Conservation (phyloP, 2,113 vertebrate species). For the Acanthisitta chloris region DNA sequence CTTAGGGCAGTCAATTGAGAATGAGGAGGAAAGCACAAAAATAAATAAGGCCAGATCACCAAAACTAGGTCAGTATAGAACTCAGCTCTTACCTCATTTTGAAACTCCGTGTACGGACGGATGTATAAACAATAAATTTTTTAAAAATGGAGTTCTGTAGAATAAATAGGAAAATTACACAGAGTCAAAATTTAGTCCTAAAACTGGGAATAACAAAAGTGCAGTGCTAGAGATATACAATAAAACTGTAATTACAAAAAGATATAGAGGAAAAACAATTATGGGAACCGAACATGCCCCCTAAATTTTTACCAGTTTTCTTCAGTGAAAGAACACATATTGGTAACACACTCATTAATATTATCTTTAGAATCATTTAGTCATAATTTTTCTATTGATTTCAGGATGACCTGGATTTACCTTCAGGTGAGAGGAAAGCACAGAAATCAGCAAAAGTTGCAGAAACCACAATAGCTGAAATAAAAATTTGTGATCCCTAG, state of each 20-base stretch:
- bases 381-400: background rate
- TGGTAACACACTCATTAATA: background rate
- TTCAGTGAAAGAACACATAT: background rate
- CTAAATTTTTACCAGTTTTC: background rate
- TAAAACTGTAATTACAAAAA: background rate
- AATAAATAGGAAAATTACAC: background rate
- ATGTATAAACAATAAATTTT: background rate
- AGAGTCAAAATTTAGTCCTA: background rate
- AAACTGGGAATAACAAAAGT: background rate
- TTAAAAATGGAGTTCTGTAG: background rate
- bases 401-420: background rate
- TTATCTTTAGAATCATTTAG: background rate
- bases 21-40: constrained; percentile 15
- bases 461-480: background rate
- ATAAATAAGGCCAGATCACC: background rate
- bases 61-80: background rate
- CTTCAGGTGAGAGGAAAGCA: background rate
- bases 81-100: background rate
- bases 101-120: background rate
- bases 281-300: accelerated
- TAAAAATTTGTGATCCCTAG: background rate
- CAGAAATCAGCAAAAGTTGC: background rate
- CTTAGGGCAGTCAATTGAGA: background rate
- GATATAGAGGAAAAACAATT: accelerated
- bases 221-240: background rate